Base-by-base conservation (phyloP, 64 coral and sea anemone genomes). In the Montipora capricornis region DNA sequence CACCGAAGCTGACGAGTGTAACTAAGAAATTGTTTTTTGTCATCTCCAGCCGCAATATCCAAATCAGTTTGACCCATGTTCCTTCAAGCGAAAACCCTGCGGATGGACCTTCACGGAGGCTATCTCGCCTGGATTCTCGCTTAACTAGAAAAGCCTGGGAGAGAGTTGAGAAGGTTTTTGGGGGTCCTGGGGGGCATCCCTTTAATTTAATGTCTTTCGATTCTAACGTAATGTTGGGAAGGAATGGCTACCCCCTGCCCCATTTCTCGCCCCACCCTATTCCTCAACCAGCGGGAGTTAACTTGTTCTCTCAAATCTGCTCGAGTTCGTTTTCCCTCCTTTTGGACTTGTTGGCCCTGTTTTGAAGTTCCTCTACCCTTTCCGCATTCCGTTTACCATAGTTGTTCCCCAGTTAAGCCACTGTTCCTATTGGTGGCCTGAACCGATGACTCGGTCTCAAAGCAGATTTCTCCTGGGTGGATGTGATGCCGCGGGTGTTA, bases 241-340 rank as follows among this genome's bases (percentile, higher is more conserved):
- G 11, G 2, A 67, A 26, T 26, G 24, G 24, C 1, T 0, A 20
- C 17, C 66, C 80, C 16, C 79, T 84, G 22, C 22, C 22, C 22
- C 22, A 22, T 22, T 22, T 22, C 22, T 22, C 22, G 22, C 22
- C 22, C 22, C 22, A 22, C 22, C 22, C 22, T 22, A 22, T 22
- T 0, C 22, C 22, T 22, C 22, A 22, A 22, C 0, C 22, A 22
- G 2, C 62, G 5, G 80, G 90, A 0, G 90, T 92, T 6, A 92
- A 92, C 50, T 47, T 83, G 9, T 92, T 92, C 45, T 45, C 59
- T 0, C 81, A 92, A 47, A 81, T 60, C 80, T 92, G 45, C 67
- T 60, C 47, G 52, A 88, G 22, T 22, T 22, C 22, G 22, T 22
- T 22, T 22, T 22, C 22, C 22, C 22, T 22, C 22, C 22, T 22